Conservation (phyloP, 2,113 vertebrate genomes). For the Romanogobio albipinnatus region DNA sequence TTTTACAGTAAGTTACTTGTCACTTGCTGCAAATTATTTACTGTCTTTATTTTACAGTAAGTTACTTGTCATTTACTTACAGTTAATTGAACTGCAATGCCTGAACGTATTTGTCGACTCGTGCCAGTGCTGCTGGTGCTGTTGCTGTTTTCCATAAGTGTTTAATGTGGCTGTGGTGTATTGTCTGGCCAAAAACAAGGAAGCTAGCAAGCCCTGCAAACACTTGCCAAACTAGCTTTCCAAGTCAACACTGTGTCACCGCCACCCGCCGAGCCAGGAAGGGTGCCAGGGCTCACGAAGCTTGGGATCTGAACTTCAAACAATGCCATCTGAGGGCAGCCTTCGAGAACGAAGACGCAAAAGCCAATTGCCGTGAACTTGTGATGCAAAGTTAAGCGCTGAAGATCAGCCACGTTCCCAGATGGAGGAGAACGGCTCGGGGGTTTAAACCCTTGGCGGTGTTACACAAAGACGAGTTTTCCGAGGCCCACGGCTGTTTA, state of each 20-base stretch:
- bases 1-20: no score
- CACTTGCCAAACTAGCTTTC: constrained; percentile 29
- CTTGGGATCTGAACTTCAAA: constrained; percentile 42
- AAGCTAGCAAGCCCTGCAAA: neutral
- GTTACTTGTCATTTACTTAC: no score
- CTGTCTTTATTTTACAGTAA: no score
- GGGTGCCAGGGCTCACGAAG: constrained; percentile 34
- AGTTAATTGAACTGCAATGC: no score
- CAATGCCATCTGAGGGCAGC: constrained; percentile 43
- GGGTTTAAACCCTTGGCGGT: neutral
- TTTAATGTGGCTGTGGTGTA: constrained; percentile 1
- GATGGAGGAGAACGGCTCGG: constrained; percentile 14
- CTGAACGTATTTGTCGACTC: neutral
- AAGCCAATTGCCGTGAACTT: constrained; percentile 21
- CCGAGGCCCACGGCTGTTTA: constrained; percentile 33
- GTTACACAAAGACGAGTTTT: constrained; percentile 16
- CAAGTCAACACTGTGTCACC: constrained; percentile 34
- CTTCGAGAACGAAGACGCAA: neutral
- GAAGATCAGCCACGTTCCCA: constrained; percentile 33
- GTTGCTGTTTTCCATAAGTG: neutral
- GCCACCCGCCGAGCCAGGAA: constrained; percentile 40
- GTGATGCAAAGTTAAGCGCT: constrained; percentile 34
- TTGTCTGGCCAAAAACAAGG: constrained; percentile 25
- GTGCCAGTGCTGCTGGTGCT: neutral
- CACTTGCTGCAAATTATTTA: no score